Percentiles rank a stretch among this genome's conserved stretches.
Conservation (phyloP, 2,113 vertebrate species). For the Corythoichthys haematopterus region DNA sequence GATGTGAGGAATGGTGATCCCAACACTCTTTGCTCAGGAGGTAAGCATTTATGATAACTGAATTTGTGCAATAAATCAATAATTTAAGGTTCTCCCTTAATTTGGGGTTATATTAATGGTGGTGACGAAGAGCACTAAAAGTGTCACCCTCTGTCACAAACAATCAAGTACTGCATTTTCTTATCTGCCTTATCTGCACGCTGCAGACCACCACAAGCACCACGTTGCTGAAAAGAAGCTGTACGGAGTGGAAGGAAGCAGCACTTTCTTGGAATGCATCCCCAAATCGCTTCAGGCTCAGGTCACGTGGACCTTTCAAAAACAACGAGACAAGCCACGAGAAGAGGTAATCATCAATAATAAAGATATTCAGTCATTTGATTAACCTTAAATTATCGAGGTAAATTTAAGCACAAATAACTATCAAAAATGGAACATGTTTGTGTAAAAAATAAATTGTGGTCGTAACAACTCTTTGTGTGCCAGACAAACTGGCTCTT, state of each 20-base stretch:
- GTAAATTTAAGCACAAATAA: not conserved
- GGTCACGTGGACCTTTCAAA: conserved; percentile 88
- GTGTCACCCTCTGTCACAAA: too few species aligned
- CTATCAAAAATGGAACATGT: too few species aligned
- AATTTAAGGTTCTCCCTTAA: not conserved
- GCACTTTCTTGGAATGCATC: conserved; percentile 88
- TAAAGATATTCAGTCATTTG: too few species aligned
- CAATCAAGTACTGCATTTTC: not conserved
- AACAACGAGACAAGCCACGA: conserved; percentile 61
- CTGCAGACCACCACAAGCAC: conserved; percentile 76
- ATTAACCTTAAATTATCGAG: not conserved
- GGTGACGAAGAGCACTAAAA: too few species aligned
- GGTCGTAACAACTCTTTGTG: too few species aligned
- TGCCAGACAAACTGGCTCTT: too few species aligned
- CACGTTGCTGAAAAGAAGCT: conserved; percentile 80
- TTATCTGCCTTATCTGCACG: conserved; percentile 25
- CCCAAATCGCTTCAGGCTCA: conserved; percentile 90
- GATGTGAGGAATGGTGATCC: conserved; percentile 93
- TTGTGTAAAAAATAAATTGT: too few species aligned
- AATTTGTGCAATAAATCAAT: not conserved
- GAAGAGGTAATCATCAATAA: conserved; percentile 73
- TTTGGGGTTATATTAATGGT: not conserved
- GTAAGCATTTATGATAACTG: conserved; percentile 54
- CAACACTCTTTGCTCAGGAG: conserved; percentile 87
- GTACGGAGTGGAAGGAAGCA: conserved; percentile 90